Evolutionary conservation across 1,140 invertebrate species (phyloP).

Genomic region (Drosophila malerkotliana): DNA sequence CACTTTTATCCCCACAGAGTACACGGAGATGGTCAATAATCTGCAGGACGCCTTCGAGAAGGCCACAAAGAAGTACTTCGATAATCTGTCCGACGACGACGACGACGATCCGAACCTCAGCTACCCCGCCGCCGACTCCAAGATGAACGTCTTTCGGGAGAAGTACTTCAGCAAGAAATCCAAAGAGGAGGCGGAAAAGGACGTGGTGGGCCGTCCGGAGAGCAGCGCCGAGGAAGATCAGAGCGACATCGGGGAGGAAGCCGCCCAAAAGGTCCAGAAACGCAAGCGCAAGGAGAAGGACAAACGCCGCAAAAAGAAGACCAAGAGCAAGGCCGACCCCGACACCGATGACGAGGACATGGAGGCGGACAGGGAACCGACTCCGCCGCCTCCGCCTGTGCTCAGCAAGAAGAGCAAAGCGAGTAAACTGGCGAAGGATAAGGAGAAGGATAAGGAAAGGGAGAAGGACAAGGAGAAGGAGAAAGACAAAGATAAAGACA

Average conservation of each 20-base stretch:
- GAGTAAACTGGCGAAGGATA: slow-evolving; percentile 59
- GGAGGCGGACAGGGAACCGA: slow-evolving; percentile 64
- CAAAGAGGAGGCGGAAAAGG: slow-evolving; percentile 60
- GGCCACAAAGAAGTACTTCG: slow-evolving; percentile 91
- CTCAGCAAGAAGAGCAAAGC: slow-evolving; percentile 57
- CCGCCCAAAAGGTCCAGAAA: slow-evolving; percentile 72
- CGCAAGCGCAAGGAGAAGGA: slow-evolving; percentile 82
- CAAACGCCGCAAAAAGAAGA: slow-evolving; percentile 83
- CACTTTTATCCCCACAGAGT: slow-evolving; percentile 86
- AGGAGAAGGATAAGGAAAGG: slow-evolving; percentile 36
- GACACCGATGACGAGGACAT: slow-evolving; percentile 75
- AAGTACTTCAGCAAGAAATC: slow-evolving; percentile 80
- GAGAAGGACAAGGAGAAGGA: slow-evolving; percentile 62
- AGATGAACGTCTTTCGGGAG: slow-evolving; percentile 83
- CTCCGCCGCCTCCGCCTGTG: slow-evolving; percentile 48
- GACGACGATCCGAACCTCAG: slow-evolving; percentile 90
- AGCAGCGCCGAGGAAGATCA: slow-evolving; percentile 52
- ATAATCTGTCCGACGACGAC: slow-evolving; percentile 89
- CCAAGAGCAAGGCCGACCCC: slow-evolving; percentile 76
- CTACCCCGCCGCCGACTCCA: slow-evolving; percentile 85
- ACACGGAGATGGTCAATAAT: slow-evolving; percentile 94
- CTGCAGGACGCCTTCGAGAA: slow-evolving; percentile 91
- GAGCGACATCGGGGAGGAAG: slow-evolving; percentile 79
- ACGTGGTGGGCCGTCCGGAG: slow-evolving; percentile 25
- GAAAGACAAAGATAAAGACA: slow-evolving; percentile 41